phyloP scores from a whole-genome alignment of 2,888 invertebrate species.

The Xanthorhoe designata region DNA sequence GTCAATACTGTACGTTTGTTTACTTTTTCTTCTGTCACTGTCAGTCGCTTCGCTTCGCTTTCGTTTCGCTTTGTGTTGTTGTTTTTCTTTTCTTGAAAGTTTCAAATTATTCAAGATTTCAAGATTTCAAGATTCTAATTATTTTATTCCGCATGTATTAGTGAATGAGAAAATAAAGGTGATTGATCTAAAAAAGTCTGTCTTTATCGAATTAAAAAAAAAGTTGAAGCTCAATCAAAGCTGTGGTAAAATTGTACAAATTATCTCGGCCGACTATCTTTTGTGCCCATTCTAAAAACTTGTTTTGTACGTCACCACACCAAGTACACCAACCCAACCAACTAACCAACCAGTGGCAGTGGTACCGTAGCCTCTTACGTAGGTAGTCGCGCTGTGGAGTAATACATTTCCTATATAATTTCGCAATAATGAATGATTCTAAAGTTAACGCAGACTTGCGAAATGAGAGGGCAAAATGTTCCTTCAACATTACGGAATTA shows the following conservation, averaged over 20 bases:
- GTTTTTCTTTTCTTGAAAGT: no score
- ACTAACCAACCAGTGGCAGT: slow-evolving; percentile 13
- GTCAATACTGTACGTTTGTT: no score
- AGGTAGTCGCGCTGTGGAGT: slow-evolving; percentile 18
- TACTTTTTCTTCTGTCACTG: no score
- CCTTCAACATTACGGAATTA: slow-evolving; percentile 90
- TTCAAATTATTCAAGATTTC: no score
- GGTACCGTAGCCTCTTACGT: slow-evolving; percentile 22
- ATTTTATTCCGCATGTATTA: no score
- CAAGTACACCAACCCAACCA: no score
- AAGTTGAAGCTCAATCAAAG: background rate
- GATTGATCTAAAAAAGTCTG: no score
- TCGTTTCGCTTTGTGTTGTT: no score
- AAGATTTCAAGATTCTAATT: no score
- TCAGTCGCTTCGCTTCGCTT: no score
- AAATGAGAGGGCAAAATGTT: slow-evolving; percentile 90
- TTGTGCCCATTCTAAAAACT: slow-evolving; percentile 30
- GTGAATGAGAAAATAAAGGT: no score
- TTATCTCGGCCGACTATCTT: slow-evolving; percentile 11
- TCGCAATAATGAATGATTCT: slow-evolving; percentile 53
- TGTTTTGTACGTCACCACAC: slow-evolving; percentile 22
- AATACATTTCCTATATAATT: background rate
- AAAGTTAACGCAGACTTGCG: slow-evolving; percentile 89
- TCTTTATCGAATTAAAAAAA: no score
- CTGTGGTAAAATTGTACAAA: background rate